Percentiles rank a stretch among this genome's conserved stretches.
Evolutionary conservation across 2,888 invertebrate genomes (phyloP).

Genomic region (Tinea semifulvella): DNA sequence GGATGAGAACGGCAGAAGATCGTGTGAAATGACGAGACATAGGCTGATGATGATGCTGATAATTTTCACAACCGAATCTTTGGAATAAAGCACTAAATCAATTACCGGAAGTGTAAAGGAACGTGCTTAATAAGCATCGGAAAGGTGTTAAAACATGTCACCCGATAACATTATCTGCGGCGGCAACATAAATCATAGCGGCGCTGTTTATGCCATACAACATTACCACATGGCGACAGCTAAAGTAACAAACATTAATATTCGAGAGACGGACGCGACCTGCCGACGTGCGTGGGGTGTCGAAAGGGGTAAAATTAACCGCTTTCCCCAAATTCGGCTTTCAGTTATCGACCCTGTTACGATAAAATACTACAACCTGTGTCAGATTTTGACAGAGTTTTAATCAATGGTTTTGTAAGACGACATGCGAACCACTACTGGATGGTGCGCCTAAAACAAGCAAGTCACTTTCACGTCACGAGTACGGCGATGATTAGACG

Average conservation of each 20-base stretch:
- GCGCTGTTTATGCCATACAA: conserved; percentile 12
- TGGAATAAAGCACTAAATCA: no score
- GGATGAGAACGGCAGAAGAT: no score
- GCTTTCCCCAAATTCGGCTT: conserved; percentile 14
- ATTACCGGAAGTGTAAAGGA: no score
- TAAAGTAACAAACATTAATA: conserved; percentile 21
- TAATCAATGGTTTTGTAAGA: no score
- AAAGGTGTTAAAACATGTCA: conserved; percentile 10
- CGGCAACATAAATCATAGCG: conserved; percentile 12
- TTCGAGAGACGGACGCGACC: conserved; percentile 22
- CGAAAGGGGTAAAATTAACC: conserved; percentile 21
- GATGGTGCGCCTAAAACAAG: no score
- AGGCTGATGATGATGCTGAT: no score
- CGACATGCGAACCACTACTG: no score
- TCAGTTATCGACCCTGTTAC: conserved; percentile 5
- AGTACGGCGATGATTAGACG: no score
- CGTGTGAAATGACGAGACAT: no score
- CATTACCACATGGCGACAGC: conserved; percentile 15
- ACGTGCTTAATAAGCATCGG: no score
- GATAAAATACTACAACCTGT: not conserved
- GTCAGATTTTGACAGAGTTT: not conserved
- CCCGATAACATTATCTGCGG: conserved; percentile 10
- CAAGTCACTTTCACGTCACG: no score
- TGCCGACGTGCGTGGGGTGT: conserved; percentile 21
- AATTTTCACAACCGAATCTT: no score